Conservation (phyloP, 1,140 invertebrate species). For the Conus betulinus region DNA sequence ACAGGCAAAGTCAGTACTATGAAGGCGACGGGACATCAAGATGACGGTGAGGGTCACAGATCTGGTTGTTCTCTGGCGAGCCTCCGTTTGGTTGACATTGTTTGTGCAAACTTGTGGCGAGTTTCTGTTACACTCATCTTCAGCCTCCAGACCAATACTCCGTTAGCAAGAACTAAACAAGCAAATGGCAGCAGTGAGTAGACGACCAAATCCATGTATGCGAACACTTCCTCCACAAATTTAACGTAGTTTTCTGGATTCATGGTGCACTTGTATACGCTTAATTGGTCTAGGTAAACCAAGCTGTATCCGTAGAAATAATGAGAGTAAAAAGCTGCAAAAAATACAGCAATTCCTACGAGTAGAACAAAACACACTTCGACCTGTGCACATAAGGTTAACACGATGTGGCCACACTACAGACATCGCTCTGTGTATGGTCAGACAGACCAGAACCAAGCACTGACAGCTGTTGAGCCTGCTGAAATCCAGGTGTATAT, state of each 20-base stretch:
- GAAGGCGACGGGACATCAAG: neutral
- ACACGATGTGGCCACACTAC: slow-evolving; percentile 23
- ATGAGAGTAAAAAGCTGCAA: neutral
- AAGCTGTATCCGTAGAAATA: neutral
- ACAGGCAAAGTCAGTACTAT: neutral
- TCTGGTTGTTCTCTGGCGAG: neutral
- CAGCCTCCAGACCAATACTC: neutral
- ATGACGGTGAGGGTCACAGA: slow-evolving; percentile 12
- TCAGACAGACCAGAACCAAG: slow-evolving; percentile 17
- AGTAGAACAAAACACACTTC: neutral
- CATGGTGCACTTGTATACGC: neutral
- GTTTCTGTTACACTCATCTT: neutral
- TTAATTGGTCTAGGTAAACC: too few relatives aligned
- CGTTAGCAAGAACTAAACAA: neutral
- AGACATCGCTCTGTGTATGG: slow-evolving; percentile 22
- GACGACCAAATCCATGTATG: neutral
- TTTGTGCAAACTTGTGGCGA: neutral
- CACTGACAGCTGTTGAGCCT: neutral
- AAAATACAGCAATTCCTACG: neutral
- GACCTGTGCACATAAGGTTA: slow-evolving; percentile 2
- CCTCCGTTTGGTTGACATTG: neutral
- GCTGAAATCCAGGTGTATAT: neutral
- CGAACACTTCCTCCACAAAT: neutral
- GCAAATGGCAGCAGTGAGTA: neutral
- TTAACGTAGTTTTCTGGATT: neutral